Evolutionary conservation across 1,140 invertebrate species (phyloP).

Genomic region (Musca domestica): DNA sequence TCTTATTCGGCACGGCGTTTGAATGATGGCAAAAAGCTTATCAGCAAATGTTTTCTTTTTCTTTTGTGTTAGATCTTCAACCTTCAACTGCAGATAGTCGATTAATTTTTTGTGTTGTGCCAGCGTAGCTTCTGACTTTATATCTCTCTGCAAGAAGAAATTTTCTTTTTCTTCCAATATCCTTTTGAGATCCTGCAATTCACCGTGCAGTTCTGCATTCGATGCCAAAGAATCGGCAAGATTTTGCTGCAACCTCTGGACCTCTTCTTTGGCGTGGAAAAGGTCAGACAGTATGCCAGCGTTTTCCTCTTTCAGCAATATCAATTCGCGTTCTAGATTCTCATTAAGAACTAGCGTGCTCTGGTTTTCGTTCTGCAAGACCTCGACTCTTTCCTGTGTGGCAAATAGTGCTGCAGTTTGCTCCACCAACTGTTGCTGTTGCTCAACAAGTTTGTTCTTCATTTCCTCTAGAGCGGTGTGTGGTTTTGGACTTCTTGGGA

Average conservation of each 20-base stretch:
- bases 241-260: constrained; percentile 48
- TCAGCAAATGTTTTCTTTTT: constrained; percentile 66
- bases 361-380: constrained; percentile 65
- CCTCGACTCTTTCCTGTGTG: constrained; percentile 55
- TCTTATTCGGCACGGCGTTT: constrained; percentile 27
- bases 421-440: constrained; percentile 56
- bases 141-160: constrained; percentile 70
- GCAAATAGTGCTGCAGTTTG: constrained; percentile 54
- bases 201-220: constrained; percentile 51
- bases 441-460: constrained; percentile 38
- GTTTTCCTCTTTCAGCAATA: constrained; percentile 48
- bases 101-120: constrained; percentile 87
- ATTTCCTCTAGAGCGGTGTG: constrained; percentile 56
- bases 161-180: constrained; percentile 64
- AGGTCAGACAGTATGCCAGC: constrained; percentile 48
- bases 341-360: constrained; percentile 65
- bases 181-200: constrained; percentile 60
- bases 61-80: constrained; percentile 62
- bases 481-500: constrained; percentile 56
- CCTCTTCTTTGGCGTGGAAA: constrained; percentile 52
- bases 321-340: constrained; percentile 56
- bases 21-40: constrained; percentile 58
- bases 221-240: constrained; percentile 54
- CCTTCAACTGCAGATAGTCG: constrained; percentile 76
- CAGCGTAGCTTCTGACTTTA: constrained; percentile 77